Conservation (phyloP, 2,888 invertebrate genomes). For the Eilema griseolum region DNA sequence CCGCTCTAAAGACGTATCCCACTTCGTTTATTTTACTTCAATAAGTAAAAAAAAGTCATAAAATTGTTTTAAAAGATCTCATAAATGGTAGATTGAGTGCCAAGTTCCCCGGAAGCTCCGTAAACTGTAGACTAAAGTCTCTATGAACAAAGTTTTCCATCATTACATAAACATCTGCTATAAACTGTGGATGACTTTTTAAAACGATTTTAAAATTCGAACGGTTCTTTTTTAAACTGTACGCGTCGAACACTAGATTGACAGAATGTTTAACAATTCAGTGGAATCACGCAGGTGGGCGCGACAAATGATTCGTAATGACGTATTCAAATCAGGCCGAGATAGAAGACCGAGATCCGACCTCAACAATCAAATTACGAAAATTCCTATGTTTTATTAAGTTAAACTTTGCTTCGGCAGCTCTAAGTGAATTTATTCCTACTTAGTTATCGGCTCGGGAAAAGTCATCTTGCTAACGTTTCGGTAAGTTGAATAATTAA, state of each 20-base stretch:
- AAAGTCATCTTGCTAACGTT: constrained; percentile 86
- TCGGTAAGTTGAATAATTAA: constrained; percentile 86
- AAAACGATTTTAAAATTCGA: constrained; percentile 7
- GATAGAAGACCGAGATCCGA: constrained; percentile 73
- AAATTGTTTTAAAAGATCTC: neutral
- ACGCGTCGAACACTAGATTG: constrained; percentile 7
- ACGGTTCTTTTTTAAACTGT: constrained; percentile 5
- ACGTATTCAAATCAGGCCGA: constrained; percentile 82
- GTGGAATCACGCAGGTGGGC: constrained; percentile 48
- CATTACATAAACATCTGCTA: constrained; percentile 7
- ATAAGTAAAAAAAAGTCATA: neutral
- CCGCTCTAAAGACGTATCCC: neutral
- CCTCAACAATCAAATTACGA: constrained; percentile 82
- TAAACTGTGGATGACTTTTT: constrained; percentile 19
- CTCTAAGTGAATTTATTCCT: constrained; percentile 86
- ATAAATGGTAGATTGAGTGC: neutral
- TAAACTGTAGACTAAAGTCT: constrained; percentile 14
- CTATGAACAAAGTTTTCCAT: constrained; percentile 24
- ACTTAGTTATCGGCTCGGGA: constrained; percentile 85
- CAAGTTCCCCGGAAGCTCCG: neutral
- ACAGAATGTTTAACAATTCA: constrained; percentile 29
- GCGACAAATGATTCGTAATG: constrained; percentile 77
- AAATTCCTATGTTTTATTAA: constrained; percentile 86
- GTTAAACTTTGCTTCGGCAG: constrained; percentile 85
- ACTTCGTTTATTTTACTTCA: constrained; percentile 2